Base-by-base conservation (phyloP, 2,113 vertebrate genomes). In the Ochotona princeps region DNA sequence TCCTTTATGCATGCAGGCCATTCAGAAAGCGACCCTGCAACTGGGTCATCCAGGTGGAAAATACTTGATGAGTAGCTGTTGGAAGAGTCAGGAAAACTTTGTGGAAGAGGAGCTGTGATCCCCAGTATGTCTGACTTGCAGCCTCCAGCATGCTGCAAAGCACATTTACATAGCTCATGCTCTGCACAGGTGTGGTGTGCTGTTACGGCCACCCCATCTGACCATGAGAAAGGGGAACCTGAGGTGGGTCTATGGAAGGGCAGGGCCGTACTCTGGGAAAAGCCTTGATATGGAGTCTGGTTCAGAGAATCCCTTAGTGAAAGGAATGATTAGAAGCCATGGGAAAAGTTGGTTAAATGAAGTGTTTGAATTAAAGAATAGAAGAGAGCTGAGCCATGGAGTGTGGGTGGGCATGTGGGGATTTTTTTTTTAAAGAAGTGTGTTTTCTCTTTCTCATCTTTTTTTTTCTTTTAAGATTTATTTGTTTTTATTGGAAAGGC, bases 181-280 rank as follows among this genome's bases (percentile, higher is more conserved):
- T 30, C 57, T n/a, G 49, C 15, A 0, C 14, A 38, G 57, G 23
- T 93, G 3, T 51, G 8, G 20, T 35, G 18, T 35, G 72, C 54
- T 73, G 4, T 83, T 79, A 74, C 13, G 65, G 72, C 20, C 69
- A 30, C 28, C 13, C 2, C 54, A 66, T 61, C 38, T 49, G 30
- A 57, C 49, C 11, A 5, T 14, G 25, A 79, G 12, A 60, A 79
- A 44, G 63, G 60, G 44, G 35, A 47, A 75, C 23, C 81, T 96
- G 63, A 83, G 47, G 35, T 47, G 44, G 60, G 49, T 84, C n/a
- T 65, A 67, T 81, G 28, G 69, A 23, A n/a, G n/a, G 61, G 65
- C 75, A 74, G 30, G 30, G 28, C n/a, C n/a, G 57, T 72, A 93
- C 88, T 44, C 67, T 79, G 63, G 83, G 61, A 87, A 89, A 86